Conservation (phyloP, 23 tunicate genomes). For the Clavelina lepadiformis region DNA sequence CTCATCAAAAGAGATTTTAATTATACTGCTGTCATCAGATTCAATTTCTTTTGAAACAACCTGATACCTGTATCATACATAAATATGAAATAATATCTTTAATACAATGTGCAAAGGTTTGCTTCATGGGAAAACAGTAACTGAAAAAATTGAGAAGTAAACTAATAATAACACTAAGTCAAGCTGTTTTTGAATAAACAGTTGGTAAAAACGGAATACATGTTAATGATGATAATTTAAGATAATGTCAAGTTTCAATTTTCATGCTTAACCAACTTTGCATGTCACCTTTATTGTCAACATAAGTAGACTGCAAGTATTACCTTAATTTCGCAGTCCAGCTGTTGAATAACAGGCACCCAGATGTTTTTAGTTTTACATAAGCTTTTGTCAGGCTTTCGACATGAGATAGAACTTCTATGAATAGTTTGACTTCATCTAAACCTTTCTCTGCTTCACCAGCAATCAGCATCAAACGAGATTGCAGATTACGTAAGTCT, state of each 20-base stretch:
- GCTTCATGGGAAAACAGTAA: no score
- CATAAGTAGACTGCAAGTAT: not conserved
- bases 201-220: no score
- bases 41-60: not conserved
- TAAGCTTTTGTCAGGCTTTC: constrained; percentile 47
- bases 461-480: constrained; percentile 72
- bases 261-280: not conserved
- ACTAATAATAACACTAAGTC: no score
- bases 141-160: no score
- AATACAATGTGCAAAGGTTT: no score
- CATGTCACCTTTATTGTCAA: not conserved
- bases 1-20: constrained; percentile 15
- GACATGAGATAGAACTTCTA: constrained; percentile 23
- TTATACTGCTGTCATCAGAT: not conserved
- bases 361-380: constrained; percentile 34
- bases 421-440: constrained; percentile 49
- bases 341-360: constrained; percentile 49
- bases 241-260: not conserved
- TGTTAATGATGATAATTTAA: no score
- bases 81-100: not conserved
- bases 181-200: no score
- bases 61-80: no score
- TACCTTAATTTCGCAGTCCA: constrained; percentile 51
- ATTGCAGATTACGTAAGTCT: constrained; percentile 51
- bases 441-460: constrained; percentile 60